Conservation (phyloP, 2,113 vertebrate genomes). For the Oxyura jamaicensis region DNA sequence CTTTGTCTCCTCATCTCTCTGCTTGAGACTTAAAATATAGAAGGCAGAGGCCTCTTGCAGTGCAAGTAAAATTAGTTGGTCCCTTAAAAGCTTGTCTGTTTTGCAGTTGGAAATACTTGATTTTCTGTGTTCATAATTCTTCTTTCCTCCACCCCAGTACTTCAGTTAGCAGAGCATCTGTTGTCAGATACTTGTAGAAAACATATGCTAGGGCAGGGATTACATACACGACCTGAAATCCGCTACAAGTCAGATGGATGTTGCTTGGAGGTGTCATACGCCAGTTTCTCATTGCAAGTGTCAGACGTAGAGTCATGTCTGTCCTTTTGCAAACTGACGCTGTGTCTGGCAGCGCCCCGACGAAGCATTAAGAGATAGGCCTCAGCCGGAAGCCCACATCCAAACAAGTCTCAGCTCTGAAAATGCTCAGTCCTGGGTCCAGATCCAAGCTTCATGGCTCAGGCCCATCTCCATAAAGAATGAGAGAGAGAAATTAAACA, state of each 20-base stretch:
- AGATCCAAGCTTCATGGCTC: not conserved
- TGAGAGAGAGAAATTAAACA: not conserved
- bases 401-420: not conserved
- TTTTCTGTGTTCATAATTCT: not conserved
- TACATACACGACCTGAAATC: not conserved
- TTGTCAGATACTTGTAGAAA: not conserved
- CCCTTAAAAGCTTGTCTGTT: not conserved
- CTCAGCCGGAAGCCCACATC: fast-evolving
- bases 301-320: not conserved
- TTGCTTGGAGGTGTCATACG: not conserved
- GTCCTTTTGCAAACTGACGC: not conserved
- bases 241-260: not conserved
- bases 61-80: not conserved
- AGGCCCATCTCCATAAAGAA: not conserved
- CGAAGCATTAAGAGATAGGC: not conserved
- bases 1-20: not conserved
- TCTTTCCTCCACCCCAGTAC: fast-evolving
- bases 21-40: not conserved
- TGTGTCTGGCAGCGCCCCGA: fast-evolving
- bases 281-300: not conserved
- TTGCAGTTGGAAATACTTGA: not conserved
- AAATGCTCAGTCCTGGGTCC: not conserved
- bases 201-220: not conserved
- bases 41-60: not conserved
- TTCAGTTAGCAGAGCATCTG: not conserved